Base-by-base conservation (phyloP, 2,113 vertebrate genomes). In the Amphilophus citrinellus region DNA sequence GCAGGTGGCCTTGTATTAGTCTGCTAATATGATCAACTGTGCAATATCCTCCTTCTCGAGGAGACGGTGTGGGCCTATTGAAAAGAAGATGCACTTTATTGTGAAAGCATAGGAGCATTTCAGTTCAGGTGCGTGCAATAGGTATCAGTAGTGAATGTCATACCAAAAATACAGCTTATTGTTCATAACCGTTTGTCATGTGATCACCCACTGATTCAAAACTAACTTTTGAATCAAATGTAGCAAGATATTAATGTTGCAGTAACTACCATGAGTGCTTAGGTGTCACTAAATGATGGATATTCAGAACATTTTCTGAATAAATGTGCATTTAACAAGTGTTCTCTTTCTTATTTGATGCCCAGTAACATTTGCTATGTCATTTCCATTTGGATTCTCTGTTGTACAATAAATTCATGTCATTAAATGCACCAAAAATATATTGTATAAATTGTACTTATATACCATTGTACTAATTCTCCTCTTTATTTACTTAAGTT, bases 1-100 rank as follows among this genome's bases (percentile, higher is more conserved):
- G 42, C 71, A 60, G 83, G 83, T 77, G 62, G 89, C 89, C 88
- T 91, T 87, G 61, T 83, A 68, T 53, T 73, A 73, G 66, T 53
- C 68, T 73, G 47, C 47, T 73, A 56, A 35, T 57, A 56, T 20
- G 37, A 84, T 66, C 60, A 88, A 24, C 32, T 61, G 91, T 94
- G 88, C 89, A 92, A 90, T 90, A 91, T 71, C 18, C 20, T 81
- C 35, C 58, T 76, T 2, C 17, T 11, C 1, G 14, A 83, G 61
- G 71, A 58, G 53, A 50, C 58, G 47, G 71, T 84, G 77, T 87
- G 66, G 83, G 83, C 82, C 84, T 82, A 59, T 30, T 83, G 58
- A 83, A 85, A 20, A 79, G 27, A 87, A 87, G 83, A 94, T 77
- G 95, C 95, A 96, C 95, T 96, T 96, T 95, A 95, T 83, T 76